A percentile compares a stretch with the other conserved stretches of the same genome.
Evolutionary conservation across 2,797 vertebrate species (phyloP).

Genomic region (Lithobates pipiens): DNA sequence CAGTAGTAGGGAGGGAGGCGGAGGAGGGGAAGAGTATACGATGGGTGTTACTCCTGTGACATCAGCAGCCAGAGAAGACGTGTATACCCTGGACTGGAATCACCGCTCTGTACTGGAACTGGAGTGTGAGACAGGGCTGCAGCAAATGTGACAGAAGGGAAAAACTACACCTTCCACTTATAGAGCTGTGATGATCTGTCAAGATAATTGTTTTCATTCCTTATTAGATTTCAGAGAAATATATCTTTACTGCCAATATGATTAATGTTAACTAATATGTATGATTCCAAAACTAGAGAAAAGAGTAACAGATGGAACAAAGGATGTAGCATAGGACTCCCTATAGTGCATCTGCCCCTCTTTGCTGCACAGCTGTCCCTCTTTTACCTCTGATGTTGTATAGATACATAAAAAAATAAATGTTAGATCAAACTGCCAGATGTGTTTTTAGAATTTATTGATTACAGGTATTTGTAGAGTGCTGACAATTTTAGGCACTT

Average conservation of each 20-base stretch:
- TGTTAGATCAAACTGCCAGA: neutral
- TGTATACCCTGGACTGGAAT: constrained; percentile 75
- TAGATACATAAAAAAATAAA: neutral
- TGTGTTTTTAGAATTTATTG: too few species aligned
- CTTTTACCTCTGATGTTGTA: neutral
- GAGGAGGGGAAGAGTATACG: constrained; percentile 57
- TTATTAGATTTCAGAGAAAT: neutral
- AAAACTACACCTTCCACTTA: neutral
- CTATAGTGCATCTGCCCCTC: neutral
- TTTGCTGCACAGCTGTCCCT: neutral
- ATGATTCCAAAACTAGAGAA: neutral
- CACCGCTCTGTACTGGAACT: constrained; percentile 64
- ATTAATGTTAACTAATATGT: neutral
- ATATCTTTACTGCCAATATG: neutral
- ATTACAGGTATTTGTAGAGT: too few species aligned
- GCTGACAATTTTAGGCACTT: too few species aligned
- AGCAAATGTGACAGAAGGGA: neutral
- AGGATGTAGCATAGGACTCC: neutral
- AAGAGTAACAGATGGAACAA: neutral
- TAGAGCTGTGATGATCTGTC: neutral
- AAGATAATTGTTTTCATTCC: neutral
- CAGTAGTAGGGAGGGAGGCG: constrained; percentile 32
- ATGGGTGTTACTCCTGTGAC: constrained; percentile 80
- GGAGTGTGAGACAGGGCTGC: constrained; percentile 48
- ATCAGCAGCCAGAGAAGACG: constrained; percentile 74